Evolutionary conservation across 1,140 invertebrate species (phyloP).

Genomic region (Rhyzopertha dominica): DNA sequence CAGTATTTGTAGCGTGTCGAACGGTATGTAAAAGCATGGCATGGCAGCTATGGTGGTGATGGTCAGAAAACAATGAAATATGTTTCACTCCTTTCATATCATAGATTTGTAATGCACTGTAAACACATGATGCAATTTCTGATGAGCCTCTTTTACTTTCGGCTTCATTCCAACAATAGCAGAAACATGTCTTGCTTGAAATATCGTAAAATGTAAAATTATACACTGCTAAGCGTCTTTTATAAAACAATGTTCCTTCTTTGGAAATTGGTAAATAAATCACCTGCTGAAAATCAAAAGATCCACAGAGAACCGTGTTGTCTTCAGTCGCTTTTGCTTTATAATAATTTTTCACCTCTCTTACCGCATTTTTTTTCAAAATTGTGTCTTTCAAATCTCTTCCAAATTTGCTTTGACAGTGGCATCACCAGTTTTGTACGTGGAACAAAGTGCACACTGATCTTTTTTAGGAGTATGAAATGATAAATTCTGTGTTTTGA

Average conservation of each 20-base stretch:
- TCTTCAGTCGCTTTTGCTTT: slow-evolving; percentile 9
- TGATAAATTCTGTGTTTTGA: slow-evolving; percentile 5
- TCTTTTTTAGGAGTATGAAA: slow-evolving; percentile 15
- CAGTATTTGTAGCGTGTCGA: not conserved
- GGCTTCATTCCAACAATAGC: slow-evolving; percentile 10
- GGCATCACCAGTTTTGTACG: slow-evolving; percentile 4
- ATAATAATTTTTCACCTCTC: slow-evolving; percentile 11
- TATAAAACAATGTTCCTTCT: slow-evolving; percentile 12
- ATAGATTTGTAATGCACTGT: slow-evolving; percentile 13
- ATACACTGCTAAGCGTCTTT: slow-evolving; percentile 5
- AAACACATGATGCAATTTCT: slow-evolving; percentile 12
- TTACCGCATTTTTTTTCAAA: slow-evolving; percentile 9
- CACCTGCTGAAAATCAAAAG: slow-evolving; percentile 14
- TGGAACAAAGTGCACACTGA: slow-evolving; percentile 9
- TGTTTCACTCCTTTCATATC: slow-evolving; percentile 12
- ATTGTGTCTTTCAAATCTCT: slow-evolving; percentile 12
- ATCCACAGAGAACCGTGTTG: slow-evolving; percentile 7
- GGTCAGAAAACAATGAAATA: slow-evolving; percentile 12
- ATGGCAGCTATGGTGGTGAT: slow-evolving; percentile 3
- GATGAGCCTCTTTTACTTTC: slow-evolving; percentile 12
- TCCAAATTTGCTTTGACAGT: slow-evolving; percentile 4
- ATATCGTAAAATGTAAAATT: slow-evolving; percentile 16
- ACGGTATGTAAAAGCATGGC: slow-evolving; percentile 8
- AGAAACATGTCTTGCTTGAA: slow-evolving; percentile 8
- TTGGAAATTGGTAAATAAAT: slow-evolving; percentile 14